phyloP scores from a whole-genome alignment of 2,797 vertebrate species.

The Astyanax mexicanus region DNA sequence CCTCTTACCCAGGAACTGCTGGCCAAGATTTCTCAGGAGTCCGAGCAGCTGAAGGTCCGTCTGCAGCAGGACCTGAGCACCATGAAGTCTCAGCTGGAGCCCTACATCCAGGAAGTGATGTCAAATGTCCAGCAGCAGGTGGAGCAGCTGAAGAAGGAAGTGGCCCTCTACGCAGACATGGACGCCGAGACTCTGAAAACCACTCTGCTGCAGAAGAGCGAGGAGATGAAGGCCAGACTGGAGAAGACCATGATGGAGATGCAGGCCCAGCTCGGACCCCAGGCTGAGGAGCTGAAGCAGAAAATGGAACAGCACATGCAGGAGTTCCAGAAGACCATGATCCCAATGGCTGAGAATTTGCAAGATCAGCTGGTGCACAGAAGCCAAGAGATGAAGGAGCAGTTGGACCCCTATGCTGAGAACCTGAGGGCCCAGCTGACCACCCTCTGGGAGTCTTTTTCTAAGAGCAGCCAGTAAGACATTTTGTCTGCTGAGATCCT shows the following conservation, averaged over 20 bases:
- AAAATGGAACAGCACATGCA: slow-evolving; percentile 73
- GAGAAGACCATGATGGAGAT: slow-evolving; percentile 62
- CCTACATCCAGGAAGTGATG: slow-evolving; percentile 62
- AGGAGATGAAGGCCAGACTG: slow-evolving; percentile 70
- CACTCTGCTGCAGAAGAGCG: slow-evolving; percentile 65
- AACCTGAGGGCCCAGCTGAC: slow-evolving; percentile 64
- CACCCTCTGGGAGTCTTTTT: slow-evolving; percentile 68
- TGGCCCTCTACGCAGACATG: slow-evolving; percentile 57
- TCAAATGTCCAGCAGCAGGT: slow-evolving; percentile 62
- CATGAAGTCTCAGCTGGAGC: slow-evolving; percentile 51
- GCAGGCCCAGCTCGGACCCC: slow-evolving; percentile 69
- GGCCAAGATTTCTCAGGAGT: slow-evolving; percentile 64
- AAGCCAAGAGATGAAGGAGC: slow-evolving; percentile 71
- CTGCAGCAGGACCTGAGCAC: slow-evolving; percentile 66
- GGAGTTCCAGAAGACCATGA: slow-evolving; percentile 67
- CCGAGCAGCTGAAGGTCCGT: slow-evolving; percentile 66
- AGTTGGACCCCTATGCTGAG: slow-evolving; percentile 63
- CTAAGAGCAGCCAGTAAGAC: slow-evolving; percentile 61
- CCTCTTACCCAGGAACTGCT: slow-evolving; percentile 67
- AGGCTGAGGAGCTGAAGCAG: slow-evolving; percentile 70
- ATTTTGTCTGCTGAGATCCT: slow-evolving; percentile 32
- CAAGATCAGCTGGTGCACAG: slow-evolving; percentile 65
- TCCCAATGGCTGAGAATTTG: slow-evolving; percentile 65
- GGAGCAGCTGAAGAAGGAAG: slow-evolving; percentile 66
- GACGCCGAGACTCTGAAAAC: slow-evolving; percentile 67